Conservation (phyloP, 2,888 invertebrate species). For the Mongoloraphidia duomilia region DNA sequence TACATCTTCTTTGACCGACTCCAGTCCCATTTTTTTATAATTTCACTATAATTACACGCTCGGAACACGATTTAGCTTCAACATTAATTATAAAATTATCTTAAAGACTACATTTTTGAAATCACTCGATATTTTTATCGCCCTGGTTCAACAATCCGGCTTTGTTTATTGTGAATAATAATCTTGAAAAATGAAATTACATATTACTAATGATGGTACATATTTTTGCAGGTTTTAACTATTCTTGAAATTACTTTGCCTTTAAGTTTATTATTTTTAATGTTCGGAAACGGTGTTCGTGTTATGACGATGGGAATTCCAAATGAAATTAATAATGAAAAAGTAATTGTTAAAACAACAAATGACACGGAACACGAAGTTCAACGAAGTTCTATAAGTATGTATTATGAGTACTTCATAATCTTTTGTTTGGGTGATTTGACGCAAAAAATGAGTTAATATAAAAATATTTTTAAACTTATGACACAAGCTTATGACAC, state of each 20-base stretch:
- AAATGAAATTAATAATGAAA: slow-evolving; percentile 21
- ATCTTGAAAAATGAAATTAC: background rate
- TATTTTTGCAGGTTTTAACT: slow-evolving; percentile 54
- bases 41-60: background rate
- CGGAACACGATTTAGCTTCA: background rate
- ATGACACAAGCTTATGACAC: too few relatives aligned
- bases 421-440: too few relatives aligned
- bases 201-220: background rate
- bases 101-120: too few relatives aligned
- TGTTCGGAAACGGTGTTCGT: slow-evolving; percentile 78
- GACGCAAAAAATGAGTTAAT: too few relatives aligned
- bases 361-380: background rate
- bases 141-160: too few relatives aligned
- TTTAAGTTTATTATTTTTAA: slow-evolving; percentile 68
- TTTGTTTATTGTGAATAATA: too few relatives aligned
- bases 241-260: slow-evolving; percentile 83
- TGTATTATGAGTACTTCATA: background rate
- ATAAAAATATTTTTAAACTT: too few relatives aligned
- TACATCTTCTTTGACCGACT: too few relatives aligned
- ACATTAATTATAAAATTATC: too few relatives aligned
- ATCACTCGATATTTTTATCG: too few relatives aligned
- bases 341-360: too few relatives aligned
- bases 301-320: slow-evolving; percentile 46
- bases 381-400: slow-evolving; percentile 1
- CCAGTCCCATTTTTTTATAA: slow-evolving; percentile 9